Conservation (phyloP, 1,140 invertebrate species). For the Coelopa frigida region DNA sequence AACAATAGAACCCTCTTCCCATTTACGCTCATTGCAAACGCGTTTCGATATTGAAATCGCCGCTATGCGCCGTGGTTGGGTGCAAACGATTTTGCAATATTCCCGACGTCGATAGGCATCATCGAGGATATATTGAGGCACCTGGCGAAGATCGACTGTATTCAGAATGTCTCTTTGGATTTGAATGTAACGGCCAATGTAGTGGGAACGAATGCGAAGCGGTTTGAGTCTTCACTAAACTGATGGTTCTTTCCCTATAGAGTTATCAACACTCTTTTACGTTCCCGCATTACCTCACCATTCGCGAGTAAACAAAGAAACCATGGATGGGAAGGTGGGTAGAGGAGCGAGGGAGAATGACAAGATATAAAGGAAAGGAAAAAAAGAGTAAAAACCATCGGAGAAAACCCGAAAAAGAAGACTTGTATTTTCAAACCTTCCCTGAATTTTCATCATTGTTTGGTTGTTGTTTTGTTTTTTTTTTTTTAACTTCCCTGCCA, state of each 20-base stretch:
- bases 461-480: no score
- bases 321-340: no score
- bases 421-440: not conserved
- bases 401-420: no score
- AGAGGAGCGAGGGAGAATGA: no score
- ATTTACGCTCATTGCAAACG: conserved; percentile 74
- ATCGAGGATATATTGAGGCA: conserved; percentile 88
- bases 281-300: no score
- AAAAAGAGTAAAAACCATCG: no score
- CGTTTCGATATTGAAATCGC: conserved; percentile 80
- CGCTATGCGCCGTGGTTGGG: conserved; percentile 84
- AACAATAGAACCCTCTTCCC: conserved; percentile 70
- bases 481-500: no score
- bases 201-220: not conserved
- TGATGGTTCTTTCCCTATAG: no score
- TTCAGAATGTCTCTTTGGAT: not conserved
- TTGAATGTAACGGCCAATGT: not conserved
- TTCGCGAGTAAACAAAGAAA: no score
- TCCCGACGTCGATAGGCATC: conserved; percentile 53
- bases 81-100: conserved; percentile 72
- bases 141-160: conserved; percentile 23
- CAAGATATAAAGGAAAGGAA: no score
- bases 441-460: no score
- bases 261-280: no score
- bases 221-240: not conserved